Conservation (phyloP, 1,140 invertebrate species). For the Drosophila trapezifrons region DNA sequence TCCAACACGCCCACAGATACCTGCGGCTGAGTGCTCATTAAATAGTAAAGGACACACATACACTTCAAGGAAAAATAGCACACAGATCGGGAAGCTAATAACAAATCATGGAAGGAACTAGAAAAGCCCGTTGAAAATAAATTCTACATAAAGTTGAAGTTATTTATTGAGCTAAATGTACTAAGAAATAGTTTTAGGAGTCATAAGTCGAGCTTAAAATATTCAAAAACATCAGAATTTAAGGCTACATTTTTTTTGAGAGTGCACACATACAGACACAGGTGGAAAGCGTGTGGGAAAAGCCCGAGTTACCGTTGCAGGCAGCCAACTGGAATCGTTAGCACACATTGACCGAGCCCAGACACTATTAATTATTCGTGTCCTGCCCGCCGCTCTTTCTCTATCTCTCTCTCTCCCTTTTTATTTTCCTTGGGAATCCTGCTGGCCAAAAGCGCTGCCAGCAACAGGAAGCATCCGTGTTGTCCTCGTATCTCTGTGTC, state of each 20-base stretch:
- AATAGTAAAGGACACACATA: constrained; percentile 59
- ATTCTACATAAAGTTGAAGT: too few species aligned
- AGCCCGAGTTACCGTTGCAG: constrained; percentile 43
- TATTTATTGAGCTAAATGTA: too few species aligned
- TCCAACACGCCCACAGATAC: constrained; percentile 35
- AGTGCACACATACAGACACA: constrained; percentile 5
- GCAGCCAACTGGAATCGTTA: constrained; percentile 54
- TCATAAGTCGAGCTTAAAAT: too few species aligned
- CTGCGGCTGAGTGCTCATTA: constrained; percentile 69
- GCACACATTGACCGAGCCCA: constrained; percentile 56
- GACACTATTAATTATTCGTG: constrained; percentile 70
- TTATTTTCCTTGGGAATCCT: constrained; percentile 10
- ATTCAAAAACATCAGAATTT: too few species aligned
- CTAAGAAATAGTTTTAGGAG: neutral
- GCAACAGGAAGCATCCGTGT: constrained; percentile 49
- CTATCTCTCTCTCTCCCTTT: neutral
- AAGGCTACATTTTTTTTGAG: neutral
- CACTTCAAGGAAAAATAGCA: neutral
- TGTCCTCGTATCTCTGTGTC: neutral
- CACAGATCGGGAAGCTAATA: neutral
- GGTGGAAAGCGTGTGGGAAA: constrained; percentile 26
- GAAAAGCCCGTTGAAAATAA: neutral
- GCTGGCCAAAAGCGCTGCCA: constrained; percentile 10
- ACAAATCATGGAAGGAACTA: too few species aligned
- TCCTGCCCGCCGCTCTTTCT: constrained; percentile 5